phyloP scores from a whole-genome alignment of 2,113 vertebrate genomes.

The Plestiodon gilberti region DNA sequence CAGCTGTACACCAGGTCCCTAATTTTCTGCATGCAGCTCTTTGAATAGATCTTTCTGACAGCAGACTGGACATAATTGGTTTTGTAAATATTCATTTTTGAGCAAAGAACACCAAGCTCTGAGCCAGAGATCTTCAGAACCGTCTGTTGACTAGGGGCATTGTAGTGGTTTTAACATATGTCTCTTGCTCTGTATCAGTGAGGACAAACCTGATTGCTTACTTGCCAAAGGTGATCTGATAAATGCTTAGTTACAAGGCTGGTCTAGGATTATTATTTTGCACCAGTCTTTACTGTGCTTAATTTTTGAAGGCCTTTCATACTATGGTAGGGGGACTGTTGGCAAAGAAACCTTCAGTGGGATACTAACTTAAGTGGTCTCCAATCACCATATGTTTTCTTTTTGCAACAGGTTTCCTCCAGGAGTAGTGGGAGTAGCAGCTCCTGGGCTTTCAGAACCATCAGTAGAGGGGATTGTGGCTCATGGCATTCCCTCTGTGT shows the following conservation, averaged over 20 bases:
- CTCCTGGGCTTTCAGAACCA: slow-evolving; percentile 82
- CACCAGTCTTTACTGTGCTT: neutral
- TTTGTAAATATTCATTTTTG: neutral
- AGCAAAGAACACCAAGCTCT: neutral
- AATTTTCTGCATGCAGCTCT: neutral
- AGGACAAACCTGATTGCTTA: neutral
- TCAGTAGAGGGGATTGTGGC: slow-evolving; percentile 87
- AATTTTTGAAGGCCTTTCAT: neutral
- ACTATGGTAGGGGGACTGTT: too few species aligned
- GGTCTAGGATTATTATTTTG: neutral
- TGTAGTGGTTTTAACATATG: slow-evolving; percentile 28
- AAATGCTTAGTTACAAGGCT: neutral
- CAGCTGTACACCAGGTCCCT: neutral
- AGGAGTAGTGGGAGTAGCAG: slow-evolving; percentile 86
- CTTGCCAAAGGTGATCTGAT: too few species aligned
- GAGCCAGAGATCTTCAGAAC: slow-evolving; percentile 7
- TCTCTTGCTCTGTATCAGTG: neutral
- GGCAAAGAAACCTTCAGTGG: neutral
- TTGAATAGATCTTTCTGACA: neutral
- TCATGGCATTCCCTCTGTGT: slow-evolving; percentile 85
- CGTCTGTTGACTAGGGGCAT: neutral
- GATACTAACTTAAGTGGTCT: slow-evolving; percentile 27
- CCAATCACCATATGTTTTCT: slow-evolving; percentile 50
- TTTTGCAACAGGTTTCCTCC: slow-evolving; percentile 84
- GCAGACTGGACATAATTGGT: slow-evolving; percentile 9